phyloP scores from a whole-genome alignment of 2,888 invertebrate genomes.

The Ochropacha duplaris region DNA sequence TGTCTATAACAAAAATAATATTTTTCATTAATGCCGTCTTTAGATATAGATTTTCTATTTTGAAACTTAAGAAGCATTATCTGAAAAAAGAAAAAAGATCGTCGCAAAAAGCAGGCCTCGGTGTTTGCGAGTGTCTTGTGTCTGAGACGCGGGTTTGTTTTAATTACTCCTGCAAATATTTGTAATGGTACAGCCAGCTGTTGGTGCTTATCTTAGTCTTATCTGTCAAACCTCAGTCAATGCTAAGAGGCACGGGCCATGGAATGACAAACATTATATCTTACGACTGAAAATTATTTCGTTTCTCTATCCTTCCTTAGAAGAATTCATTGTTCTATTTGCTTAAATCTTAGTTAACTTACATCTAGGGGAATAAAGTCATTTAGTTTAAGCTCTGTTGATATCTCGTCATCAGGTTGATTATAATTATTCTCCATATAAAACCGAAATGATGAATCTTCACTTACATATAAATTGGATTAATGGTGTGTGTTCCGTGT shows the following conservation, averaged over 20 bases:
- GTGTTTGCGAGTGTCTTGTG: slow-evolving; percentile 58
- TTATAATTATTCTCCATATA: background rate
- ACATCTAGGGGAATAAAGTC: background rate
- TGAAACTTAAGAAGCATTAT: slow-evolving; percentile 2
- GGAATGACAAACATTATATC: slow-evolving; percentile 39
- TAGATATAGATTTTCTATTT: too few species aligned
- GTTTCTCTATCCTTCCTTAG: slow-evolving; percentile 9
- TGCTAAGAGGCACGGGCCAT: slow-evolving; percentile 71
- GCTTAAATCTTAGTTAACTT: background rate
- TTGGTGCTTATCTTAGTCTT: slow-evolving; percentile 72
- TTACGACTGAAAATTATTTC: slow-evolving; percentile 21
- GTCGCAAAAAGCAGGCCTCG: slow-evolving; percentile 52
- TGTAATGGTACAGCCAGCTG: slow-evolving; percentile 64
- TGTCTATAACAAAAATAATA: too few species aligned
- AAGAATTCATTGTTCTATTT: background rate
- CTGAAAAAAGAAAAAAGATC: slow-evolving; percentile 35
- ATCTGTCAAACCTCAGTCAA: slow-evolving; percentile 82
- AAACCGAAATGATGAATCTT: background rate
- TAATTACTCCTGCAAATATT: slow-evolving; percentile 77
- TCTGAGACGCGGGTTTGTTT: slow-evolving; percentile 60
- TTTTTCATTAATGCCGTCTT: too few species aligned
- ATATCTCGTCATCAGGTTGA: background rate
- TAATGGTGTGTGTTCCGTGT: slow-evolving; percentile 8
- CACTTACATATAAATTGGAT: background rate
- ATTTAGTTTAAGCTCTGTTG: background rate